Conservation (phyloP, 2,113 vertebrate genomes). For the Xenotilapia flavipinnis region DNA sequence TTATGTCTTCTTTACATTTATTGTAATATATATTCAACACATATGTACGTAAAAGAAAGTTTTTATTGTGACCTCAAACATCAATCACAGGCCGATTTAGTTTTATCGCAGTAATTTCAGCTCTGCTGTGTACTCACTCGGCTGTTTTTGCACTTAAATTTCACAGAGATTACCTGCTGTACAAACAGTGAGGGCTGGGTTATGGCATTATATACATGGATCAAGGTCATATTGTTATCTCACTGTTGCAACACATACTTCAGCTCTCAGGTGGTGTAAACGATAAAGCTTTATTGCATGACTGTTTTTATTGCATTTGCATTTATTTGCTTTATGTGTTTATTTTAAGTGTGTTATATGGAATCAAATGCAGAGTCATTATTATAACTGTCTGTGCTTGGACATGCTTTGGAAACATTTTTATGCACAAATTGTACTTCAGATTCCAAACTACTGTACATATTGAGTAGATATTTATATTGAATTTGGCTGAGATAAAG, state of each 20-base stretch:
- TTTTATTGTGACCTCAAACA: background rate
- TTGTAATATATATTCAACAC: background rate
- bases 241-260: background rate
- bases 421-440: rapidly evolving
- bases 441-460: rapidly evolving
- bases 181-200: background rate
- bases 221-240: background rate
- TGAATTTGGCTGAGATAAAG: background rate
- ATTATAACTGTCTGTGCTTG: background rate
- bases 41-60: rapidly evolving
- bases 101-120: background rate
- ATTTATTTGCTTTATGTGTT: background rate
- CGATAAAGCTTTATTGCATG: background rate
- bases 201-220: background rate
- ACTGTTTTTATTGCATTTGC: background rate
- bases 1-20: background rate
- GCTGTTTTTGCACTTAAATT: background rate
- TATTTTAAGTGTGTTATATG: background rate
- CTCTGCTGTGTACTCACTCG: background rate
- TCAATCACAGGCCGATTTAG: background rate
- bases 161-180: background rate
- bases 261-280: background rate
- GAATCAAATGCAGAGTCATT: background rate
- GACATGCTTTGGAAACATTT: background rate
- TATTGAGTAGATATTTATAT: background rate